Conservation (phyloP, 2,888 invertebrate species). For the Lasius platythorax region DNA sequence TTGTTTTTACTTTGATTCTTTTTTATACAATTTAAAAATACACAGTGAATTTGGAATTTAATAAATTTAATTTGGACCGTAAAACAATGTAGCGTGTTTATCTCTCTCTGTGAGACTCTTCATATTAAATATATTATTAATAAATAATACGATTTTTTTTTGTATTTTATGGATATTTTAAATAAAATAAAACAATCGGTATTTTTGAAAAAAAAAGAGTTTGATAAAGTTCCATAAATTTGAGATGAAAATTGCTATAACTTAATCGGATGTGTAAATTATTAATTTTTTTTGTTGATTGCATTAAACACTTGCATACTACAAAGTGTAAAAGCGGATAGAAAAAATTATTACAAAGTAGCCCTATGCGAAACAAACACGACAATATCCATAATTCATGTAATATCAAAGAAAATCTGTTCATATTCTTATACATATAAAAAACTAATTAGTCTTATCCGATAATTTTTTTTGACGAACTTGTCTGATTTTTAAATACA, state of each 20-base stretch:
- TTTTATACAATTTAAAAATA: neutral
- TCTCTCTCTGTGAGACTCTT: neutral
- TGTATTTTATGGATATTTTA: neutral
- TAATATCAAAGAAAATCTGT: neutral
- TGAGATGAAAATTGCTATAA: neutral
- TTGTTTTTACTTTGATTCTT: neutral
- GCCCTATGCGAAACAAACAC: neutral
- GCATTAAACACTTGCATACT: neutral
- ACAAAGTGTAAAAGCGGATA: neutral
- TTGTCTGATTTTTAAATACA: neutral
- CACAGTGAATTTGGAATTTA: neutral
- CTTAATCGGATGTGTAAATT: neutral
- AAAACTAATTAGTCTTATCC: neutral
- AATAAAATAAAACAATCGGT: neutral
- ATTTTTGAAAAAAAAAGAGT: neutral
- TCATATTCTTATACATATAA: neutral
- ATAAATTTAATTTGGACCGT: neutral
- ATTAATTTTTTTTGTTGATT: neutral
- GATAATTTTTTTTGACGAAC: neutral
- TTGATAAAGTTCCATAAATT: neutral
- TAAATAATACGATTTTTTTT: neutral
- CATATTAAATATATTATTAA: neutral
- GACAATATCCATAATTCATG: neutral
- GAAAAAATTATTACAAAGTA: neutral
- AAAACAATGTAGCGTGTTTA: neutral